Conservation (phyloP, 1,140 invertebrate species). For the Aphidius gifuensis region DNA sequence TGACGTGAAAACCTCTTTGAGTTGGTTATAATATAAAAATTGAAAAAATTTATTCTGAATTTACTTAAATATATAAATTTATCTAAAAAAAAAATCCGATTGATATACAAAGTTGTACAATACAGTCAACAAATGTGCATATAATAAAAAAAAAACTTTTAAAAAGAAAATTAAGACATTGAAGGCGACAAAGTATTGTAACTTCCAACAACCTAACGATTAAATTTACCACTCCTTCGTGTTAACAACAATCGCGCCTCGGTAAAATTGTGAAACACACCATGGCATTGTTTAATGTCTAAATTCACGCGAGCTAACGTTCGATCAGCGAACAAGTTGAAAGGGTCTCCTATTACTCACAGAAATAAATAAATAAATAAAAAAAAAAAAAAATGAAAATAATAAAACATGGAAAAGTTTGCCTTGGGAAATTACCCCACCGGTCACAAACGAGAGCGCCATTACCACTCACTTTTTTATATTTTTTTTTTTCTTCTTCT, state of each 20-base stretch:
- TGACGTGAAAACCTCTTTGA: too few species aligned
- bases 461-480: constrained; percentile 4
- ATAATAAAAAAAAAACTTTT: too few species aligned
- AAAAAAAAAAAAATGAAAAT: not conserved
- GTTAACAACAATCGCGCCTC: constrained; percentile 5
- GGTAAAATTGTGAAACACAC: not conserved
- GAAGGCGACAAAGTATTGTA: constrained; percentile 4
- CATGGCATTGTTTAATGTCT: constrained; percentile 21
- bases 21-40: too few species aligned
- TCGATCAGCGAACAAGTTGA: constrained; percentile 25
- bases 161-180: too few species aligned
- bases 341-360: not conserved
- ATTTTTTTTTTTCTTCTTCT: not conserved
- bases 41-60: too few species aligned
- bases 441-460: constrained; percentile 15
- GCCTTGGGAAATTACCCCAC: not conserved
- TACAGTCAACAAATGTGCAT: too few species aligned
- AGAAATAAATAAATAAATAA: not conserved
- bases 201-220: not conserved
- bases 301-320: constrained; percentile 28
- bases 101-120: constrained; percentile 4
- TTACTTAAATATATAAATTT: too few species aligned
- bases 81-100: too few species aligned
- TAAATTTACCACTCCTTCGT: constrained; percentile 7
- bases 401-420: constrained; percentile 4